Conservation (phyloP, 2,113 vertebrate genomes). For the Willisornis vidua region DNA sequence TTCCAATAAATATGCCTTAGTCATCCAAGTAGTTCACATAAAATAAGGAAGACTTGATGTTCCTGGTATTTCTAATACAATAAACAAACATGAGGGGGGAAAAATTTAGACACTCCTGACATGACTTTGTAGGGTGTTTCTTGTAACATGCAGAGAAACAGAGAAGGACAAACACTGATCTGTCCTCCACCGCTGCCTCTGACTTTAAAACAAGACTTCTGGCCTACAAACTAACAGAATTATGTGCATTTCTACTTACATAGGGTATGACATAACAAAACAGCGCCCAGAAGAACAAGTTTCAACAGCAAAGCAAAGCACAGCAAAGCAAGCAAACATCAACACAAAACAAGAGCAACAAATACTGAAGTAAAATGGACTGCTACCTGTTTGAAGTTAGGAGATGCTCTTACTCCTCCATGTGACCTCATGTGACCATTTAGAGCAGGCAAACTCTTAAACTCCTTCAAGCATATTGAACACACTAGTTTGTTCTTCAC, state of each 20-base stretch:
- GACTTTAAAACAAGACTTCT: neutral
- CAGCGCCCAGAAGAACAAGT: neutral
- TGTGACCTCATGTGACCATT: slow-evolving; percentile 92
- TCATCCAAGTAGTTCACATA: slow-evolving; percentile 31
- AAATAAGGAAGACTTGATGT: slow-evolving; percentile 42
- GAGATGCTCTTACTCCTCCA: slow-evolving; percentile 80
- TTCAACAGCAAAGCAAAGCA: slow-evolving; percentile 53
- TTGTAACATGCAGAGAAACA: neutral
- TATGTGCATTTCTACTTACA: neutral
- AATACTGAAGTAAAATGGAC: neutral
- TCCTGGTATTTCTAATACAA: slow-evolving; percentile 43
- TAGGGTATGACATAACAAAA: neutral
- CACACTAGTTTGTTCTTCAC: slow-evolving; percentile 81
- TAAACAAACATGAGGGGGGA: neutral
- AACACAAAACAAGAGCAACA: neutral
- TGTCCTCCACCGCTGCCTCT: neutral
- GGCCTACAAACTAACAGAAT: neutral
- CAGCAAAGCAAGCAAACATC: slow-evolving; percentile 76
- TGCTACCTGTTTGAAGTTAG: slow-evolving; percentile 81
- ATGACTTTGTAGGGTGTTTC: neutral
- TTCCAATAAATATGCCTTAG: slow-evolving; percentile 58
- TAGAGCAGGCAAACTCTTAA: slow-evolving; percentile 88
- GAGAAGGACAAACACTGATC: neutral
- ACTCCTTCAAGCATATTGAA: slow-evolving; percentile 86
- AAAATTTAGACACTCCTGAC: neutral